A percentile compares a stretch with the other conserved stretches of the same genome.
Evolutionary conservation across 23 tunicate genomes (phyloP).

Genomic region (Ciona savignyi): DNA sequence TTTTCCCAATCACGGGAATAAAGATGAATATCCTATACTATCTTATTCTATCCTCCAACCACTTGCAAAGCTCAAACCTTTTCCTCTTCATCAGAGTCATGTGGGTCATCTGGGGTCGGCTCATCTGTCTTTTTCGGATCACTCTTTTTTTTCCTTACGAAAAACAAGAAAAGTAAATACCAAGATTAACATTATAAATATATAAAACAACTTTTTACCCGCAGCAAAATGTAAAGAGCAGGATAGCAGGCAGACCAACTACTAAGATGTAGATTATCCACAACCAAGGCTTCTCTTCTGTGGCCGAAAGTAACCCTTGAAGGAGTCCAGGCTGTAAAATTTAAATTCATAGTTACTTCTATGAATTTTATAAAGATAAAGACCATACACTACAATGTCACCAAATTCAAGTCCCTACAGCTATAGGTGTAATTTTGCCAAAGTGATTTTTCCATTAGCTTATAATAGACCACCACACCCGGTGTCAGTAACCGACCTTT

Average conservation of each 20-base stretch:
- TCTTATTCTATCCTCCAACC: neutral
- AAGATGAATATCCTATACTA: too few species aligned
- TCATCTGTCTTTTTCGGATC: conserved; percentile 87
- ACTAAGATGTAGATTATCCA: conserved; percentile 71
- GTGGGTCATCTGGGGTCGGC: conserved; percentile 77
- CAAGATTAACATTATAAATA: neutral
- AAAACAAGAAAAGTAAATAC: neutral
- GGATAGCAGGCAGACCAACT: conserved; percentile 58
- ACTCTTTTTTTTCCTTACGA: conserved; percentile 10
- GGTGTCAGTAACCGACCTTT: too few species aligned
- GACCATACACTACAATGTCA: neutral
- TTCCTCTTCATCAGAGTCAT: conserved; percentile 43
- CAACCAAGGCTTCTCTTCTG: conserved; percentile 77
- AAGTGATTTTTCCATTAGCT: too few species aligned
- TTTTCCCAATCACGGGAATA: too few species aligned
- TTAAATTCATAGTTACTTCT: neutral
- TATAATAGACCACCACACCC: too few species aligned
- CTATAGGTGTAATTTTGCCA: too few species aligned
- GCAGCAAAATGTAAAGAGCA: conserved; percentile 66
- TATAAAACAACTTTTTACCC: conserved; percentile 5
- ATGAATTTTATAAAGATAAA: neutral
- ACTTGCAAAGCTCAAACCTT: neutral
- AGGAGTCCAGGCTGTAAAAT: conserved; percentile 59
- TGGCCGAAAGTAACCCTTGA: conserved; percentile 30
- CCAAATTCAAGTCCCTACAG: too few species aligned